Base-by-base conservation (phyloP, 2,797 vertebrate genomes). In the Carcharodon carcharias region DNA sequence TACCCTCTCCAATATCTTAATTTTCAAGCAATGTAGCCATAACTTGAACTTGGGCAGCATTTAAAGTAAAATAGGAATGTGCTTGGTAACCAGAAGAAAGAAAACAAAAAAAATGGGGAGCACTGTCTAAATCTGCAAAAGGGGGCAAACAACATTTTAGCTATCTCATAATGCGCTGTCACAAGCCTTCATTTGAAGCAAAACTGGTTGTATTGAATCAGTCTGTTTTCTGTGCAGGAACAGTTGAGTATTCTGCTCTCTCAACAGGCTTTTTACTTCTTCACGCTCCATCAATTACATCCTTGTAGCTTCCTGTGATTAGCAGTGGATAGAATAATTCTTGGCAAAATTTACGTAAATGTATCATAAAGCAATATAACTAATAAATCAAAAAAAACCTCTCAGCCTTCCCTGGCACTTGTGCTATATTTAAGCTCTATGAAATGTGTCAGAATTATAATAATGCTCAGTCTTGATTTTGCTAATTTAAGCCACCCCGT, bases 301-400 rank as follows among this genome's bases (percentile, higher is more conserved):
- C 97, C 97, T 97, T 97, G 97, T 96, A 97, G 97, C 96, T 96
- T 97, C 97, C 97, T 97, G 97, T 97, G 97, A 97, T 97, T 97
- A 96, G 97, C 97, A 97, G 97, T 97, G 97, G 97, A 97, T 97
- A 97, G 96, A 97, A 97, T 97, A 98, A 97, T 97, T 97, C 97
- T 97, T 97, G 96, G 96, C 97, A 97, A 97, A 97, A 97, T 96
- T 97, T 97, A 96, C 95, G 97, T 96, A 97, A 97, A 97, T 96
- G 97, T 96, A 97, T 96, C 97, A 95, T 96, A 97, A 96, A 96
- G 40, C 96, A 96, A 96, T 65, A 58, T 11, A 50, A 40, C 65
- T 69, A 50, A 95, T 71, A 95, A 31, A 95, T 45, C 23, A 54
- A 45, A 71, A 45, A 5, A 71, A 69, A 71, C 16, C 58, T 28